phyloP scores from a whole-genome alignment of 30 jellyfish, hydroid and myxozoan species.

The Chrysaora quinquecirrha region DNA sequence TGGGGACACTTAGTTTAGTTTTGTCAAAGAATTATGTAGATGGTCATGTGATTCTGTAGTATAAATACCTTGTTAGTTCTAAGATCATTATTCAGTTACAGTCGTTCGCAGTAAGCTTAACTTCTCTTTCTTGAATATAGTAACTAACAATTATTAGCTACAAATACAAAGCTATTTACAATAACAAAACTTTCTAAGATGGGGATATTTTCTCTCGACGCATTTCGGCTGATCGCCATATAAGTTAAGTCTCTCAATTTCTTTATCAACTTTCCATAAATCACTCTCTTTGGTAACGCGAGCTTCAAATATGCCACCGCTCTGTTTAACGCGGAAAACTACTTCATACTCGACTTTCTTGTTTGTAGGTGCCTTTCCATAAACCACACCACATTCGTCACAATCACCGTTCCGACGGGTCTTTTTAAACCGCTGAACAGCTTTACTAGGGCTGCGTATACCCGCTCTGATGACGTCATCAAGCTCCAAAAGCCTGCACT shows the following conservation, averaged over 20 bases:
- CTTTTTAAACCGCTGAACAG: constrained; percentile 8
- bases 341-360: constrained; percentile 21
- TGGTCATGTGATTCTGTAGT: too few species aligned
- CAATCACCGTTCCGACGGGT: constrained; percentile 26
- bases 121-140: too few species aligned
- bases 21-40: too few species aligned
- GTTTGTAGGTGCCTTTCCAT: not conserved
- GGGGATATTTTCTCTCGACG: constrained; percentile 59
- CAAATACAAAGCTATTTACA: too few species aligned
- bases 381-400: constrained; percentile 28
- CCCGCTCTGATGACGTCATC: constrained; percentile 13
- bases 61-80: too few species aligned
- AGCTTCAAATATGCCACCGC: constrained; percentile 74
- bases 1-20: too few species aligned
- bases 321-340: constrained; percentile 34
- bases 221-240: constrained; percentile 87
- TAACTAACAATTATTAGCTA: too few species aligned
- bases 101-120: too few species aligned
- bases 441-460: constrained; percentile 13
- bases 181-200: constrained; percentile 66
- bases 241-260: constrained; percentile 62
- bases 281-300: constrained; percentile 5
- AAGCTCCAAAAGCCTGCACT: constrained; percentile 27
- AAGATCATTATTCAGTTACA: too few species aligned
- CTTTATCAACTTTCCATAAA: constrained; percentile 14